Evolutionary conservation across 1,140 invertebrate genomes (phyloP).

Genomic region (Temnothorax curvispinosus): DNA sequence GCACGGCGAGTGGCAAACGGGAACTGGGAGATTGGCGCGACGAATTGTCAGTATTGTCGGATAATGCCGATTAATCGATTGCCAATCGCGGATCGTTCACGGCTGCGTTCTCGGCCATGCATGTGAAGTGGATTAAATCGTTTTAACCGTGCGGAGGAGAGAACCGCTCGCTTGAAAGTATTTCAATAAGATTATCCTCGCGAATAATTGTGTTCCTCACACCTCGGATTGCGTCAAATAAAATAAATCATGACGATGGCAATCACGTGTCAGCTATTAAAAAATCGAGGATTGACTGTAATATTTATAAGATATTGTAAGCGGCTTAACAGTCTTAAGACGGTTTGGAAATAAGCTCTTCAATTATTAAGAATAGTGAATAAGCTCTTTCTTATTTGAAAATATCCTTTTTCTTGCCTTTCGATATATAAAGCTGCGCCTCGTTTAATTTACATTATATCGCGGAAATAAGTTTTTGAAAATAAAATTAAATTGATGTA

Average conservation of each 20-base stretch:
- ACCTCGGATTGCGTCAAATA: constrained; percentile 32
- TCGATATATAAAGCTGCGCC: background rate
- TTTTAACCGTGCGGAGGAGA: constrained; percentile 22
- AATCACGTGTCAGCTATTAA: constrained; percentile 21
- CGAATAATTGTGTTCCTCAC: constrained; percentile 11
- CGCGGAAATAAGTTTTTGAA: background rate
- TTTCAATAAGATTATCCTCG: constrained; percentile 41
- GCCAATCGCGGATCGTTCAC: constrained; percentile 56
- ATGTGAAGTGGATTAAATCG: constrained; percentile 35
- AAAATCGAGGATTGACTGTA: constrained; percentile 15
- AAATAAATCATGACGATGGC: constrained; percentile 34
- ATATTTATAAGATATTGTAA: constrained; percentile 7
- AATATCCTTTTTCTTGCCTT: constrained; percentile 12
- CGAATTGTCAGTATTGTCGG: constrained; percentile 67
- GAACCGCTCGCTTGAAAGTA: constrained; percentile 36
- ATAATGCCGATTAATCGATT: constrained; percentile 70
- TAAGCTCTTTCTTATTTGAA: constrained; percentile 19
- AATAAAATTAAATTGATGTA: background rate
- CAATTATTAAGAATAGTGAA: constrained; percentile 32
- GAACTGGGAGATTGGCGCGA: constrained; percentile 65
- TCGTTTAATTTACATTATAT: background rate
- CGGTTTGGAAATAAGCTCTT: constrained; percentile 31
- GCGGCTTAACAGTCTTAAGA: constrained; percentile 1
- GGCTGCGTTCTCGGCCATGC: constrained; percentile 23
- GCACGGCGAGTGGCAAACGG: constrained; percentile 60